Conservation (phyloP, 1,140 invertebrate genomes). For the Acyrthosiphon pisum region DNA sequence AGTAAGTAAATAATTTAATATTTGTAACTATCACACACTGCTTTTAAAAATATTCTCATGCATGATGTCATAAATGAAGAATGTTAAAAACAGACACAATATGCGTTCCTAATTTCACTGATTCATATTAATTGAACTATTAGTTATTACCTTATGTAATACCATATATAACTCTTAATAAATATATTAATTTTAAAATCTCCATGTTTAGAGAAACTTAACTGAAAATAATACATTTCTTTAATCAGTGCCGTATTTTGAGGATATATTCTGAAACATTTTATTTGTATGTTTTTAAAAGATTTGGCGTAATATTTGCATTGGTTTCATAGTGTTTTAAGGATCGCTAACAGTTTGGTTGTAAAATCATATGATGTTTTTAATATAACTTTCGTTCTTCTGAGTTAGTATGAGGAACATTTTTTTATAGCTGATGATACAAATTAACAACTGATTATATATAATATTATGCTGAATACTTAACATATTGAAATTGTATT, state of each 20-base stretch:
- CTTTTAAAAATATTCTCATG: background rate
- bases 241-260: background rate
- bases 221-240: background rate
- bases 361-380: slow-evolving; percentile 47
- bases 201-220: background rate
- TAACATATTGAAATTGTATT: background rate
- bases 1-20: background rate
- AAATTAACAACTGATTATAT: background rate
- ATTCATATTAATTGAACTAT: background rate
- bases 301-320: background rate
- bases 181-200: background rate
- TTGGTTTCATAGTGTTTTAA: background rate
- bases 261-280: background rate
- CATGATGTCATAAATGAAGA: background rate
- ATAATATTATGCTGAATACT: background rate
- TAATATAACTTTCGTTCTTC: slow-evolving; percentile 57
- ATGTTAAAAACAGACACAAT: background rate
- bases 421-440: slow-evolving; percentile 22
- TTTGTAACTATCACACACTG: background rate
- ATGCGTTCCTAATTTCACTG: background rate
- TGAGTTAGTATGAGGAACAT: slow-evolving; percentile 43
- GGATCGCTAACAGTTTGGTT: background rate
- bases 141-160: background rate
- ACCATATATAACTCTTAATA: background rate
- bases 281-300: background rate